Percentiles rank a stretch among this genome's conserved stretches.
These are phyloP conservation scores for Resseliella maxima DNA, from an alignment of 2,888 invertebrate genomes.

Conservation along the genomic window DNA sequence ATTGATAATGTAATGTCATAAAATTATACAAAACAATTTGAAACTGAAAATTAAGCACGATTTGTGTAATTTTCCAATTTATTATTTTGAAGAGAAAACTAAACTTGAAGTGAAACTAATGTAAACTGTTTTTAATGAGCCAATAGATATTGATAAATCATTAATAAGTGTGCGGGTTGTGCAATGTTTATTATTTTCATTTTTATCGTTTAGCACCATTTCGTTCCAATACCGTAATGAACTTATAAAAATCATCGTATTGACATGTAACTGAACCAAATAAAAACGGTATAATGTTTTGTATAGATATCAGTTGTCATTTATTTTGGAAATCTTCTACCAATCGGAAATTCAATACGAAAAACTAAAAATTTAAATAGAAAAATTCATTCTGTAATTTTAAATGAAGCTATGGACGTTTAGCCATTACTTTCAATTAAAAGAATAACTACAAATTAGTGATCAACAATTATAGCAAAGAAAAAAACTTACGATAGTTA, in stretches of 20 bases:
- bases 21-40: background rate
- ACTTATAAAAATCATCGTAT: conserved; percentile 7
- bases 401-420: too few relatives aligned
- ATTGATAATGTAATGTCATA: background rate
- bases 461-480: too few relatives aligned
- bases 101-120: conserved; percentile 20
- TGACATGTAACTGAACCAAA: background rate
- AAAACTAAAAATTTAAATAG: too few relatives aligned
- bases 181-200: conserved; percentile 54
- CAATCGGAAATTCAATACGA: too few relatives aligned
- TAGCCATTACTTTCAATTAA: too few relatives aligned
- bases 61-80: background rate
- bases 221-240: conserved; percentile 39
- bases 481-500: too few relatives aligned
- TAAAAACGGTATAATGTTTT: too few relatives aligned
- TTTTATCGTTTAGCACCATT: conserved; percentile 54
- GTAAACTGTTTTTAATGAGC: conserved; percentile 36
- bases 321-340: background rate
- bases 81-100: background rate
- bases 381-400: too few relatives aligned
- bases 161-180: conserved; percentile 47
- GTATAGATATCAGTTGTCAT: too few relatives aligned
- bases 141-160: conserved; percentile 45
- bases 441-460: too few relatives aligned
- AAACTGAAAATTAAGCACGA: background rate